These are phyloP conservation scores for Diarsia dahlii DNA, from an alignment of 2,888 invertebrate species.

Conservation along the genomic window DNA sequence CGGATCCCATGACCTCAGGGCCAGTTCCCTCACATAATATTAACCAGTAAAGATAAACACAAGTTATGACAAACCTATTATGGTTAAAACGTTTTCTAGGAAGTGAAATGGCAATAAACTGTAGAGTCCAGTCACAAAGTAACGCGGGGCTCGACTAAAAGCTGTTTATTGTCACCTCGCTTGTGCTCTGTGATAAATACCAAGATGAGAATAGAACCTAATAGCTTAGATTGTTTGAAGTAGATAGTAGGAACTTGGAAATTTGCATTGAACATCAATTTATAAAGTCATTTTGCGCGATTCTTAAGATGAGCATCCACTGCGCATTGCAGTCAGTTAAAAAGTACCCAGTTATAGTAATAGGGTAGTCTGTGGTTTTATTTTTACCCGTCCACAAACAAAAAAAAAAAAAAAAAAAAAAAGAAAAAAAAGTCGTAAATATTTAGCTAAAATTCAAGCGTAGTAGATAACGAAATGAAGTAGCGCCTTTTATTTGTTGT, in stretches of 20 bases:
- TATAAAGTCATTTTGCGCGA: not conserved
- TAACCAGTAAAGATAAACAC: slow-evolving; percentile 47
- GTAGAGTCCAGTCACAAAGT: slow-evolving; percentile 32
- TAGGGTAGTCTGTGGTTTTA: not conserved
- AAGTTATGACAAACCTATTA: slow-evolving; percentile 55
- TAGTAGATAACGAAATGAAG: not conserved
- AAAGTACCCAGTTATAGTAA: too few species aligned
- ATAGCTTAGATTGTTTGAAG: slow-evolving; percentile 16
- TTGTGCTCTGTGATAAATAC: slow-evolving; percentile 20
- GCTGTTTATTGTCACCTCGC: slow-evolving; percentile 32
- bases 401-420: too few species aligned
- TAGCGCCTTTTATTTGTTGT: not conserved
- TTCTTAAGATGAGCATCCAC: not conserved
- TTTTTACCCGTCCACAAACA: not conserved
- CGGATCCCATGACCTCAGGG: slow-evolving; percentile 10
- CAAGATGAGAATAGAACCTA: not conserved
- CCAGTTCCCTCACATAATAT: slow-evolving; percentile 23
- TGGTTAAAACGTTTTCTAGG: slow-evolving; percentile 55
- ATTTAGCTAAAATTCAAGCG: not conserved
- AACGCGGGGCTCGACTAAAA: slow-evolving; percentile 28
- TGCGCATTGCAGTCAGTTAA: not conserved
- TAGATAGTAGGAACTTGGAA: not conserved
- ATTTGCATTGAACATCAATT: not conserved
- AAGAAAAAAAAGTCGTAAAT: too few species aligned
- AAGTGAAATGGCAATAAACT: slow-evolving; percentile 53